Evolutionary conservation across 1,140 invertebrate genomes (phyloP), one percentile per base, ranked within the genome.

Genomic region (Gryon sp.): DNA sequence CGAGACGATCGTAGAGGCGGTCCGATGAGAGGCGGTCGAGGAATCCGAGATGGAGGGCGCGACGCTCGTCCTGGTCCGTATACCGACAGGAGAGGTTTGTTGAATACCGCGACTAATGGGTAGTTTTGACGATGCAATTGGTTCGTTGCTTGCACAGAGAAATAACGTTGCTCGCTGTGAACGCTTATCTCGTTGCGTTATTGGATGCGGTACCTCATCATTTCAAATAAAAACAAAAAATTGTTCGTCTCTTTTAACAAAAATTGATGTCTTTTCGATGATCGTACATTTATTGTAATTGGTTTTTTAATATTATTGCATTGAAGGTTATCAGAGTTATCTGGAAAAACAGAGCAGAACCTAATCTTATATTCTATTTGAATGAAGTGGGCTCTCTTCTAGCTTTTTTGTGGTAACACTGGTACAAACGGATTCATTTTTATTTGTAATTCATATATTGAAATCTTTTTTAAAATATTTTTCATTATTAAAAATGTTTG

Each of bases 41-140:
- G 86, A 69, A 84, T 84, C 78, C 84, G 87, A 79, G 87, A 88
- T 80, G 85, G 87, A 83, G 85, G 86, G 74, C 85, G 87, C 82
- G 87, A 88, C 79, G 83, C 83, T 83, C 83, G 88, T 83, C 88
- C 87, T 73, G 87, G 86, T 83, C 87, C 87, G 72, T 89, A 89
- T 82, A 89, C 86, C 80, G 87, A 89, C 83, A 86, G 87, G 81
- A 85, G 87, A 87, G 87, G 87, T 87, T 81, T 82, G 81, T 82
- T 82, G 81, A 82, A 79, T 77, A 81, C 76, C 81, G 79, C 81
- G 79, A 78, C 77, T 78, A 78, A 78, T 78, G 68, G 68, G 75
- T 78, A 78, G 65, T 78, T 78, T 72, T 53, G 68, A 72, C 68
- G 68, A 77, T 77, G 66, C 66, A 68, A 68, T 66, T 76, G 62